A percentile compares a stretch with the other conserved stretches of the same genome.
These are phyloP conservation scores for Casuarius casuarius DNA, from an alignment of 2,113 vertebrate species.

Conservation along the genomic window DNA sequence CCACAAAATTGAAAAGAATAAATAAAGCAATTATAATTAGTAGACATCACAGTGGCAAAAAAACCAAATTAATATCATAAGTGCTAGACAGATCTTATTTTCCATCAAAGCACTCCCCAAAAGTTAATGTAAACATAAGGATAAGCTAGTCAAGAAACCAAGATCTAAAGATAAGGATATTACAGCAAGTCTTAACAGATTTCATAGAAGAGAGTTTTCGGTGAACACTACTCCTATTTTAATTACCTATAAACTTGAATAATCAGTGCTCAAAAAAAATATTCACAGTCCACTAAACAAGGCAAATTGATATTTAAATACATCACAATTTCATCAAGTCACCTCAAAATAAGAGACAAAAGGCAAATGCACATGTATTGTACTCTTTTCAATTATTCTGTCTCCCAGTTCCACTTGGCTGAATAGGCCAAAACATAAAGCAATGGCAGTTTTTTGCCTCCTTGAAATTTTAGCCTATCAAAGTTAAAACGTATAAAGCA, in stretches of 20 bases:
- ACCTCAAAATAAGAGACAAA: not conserved
- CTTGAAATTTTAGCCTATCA: not conserved
- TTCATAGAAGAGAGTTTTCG: not conserved
- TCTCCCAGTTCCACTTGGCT: not conserved
- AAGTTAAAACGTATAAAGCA: not conserved
- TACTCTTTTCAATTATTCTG: not conserved
- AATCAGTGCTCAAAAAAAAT: not conserved
- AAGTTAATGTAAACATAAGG: not conserved
- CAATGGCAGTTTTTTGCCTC: not conserved
- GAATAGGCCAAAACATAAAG: not conserved
- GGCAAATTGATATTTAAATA: not conserved
- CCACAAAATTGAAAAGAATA: not conserved
- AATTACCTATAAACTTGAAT: not conserved
- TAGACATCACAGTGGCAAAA: not conserved
- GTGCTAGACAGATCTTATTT: not conserved
- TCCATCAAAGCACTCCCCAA: not conserved
- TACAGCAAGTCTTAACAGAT: not conserved
- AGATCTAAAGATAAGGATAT: not conserved
- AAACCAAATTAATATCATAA: not conserved
- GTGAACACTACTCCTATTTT: not conserved
- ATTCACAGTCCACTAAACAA: not conserved
- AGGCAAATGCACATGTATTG: not conserved
- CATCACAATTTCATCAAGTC: not conserved
- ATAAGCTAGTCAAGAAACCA: not conserved
- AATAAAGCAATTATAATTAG: not conserved